Evolutionary conservation across 2,888 invertebrate species (phyloP), one percentile per base, ranked within the genome.

Genomic region (Stenodema calcarata): DNA sequence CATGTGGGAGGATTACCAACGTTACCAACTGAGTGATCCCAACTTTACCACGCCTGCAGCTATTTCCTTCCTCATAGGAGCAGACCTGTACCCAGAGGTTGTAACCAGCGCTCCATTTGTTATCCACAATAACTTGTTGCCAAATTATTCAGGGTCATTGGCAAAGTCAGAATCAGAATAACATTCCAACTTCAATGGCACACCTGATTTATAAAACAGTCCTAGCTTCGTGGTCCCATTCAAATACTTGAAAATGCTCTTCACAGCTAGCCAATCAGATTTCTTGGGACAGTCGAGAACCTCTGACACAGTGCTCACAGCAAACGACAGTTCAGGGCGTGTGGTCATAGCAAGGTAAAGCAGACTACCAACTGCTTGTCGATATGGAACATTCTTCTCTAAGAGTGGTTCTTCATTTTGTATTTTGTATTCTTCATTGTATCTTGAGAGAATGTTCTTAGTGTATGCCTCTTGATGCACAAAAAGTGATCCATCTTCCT

Each of bases 251-350:
- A 70, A 81, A 81, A 76, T n/a, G n/a, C n/a, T n/a, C n/a, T n/a
- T n/a, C n/a, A n/a, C n/a, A n/a, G n/a, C n/a, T n/a, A n/a, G n/a
- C 78, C 76, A 78, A 35, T 86, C 70, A 16, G 62, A 76, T 30
- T 79, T 50, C 47, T 30, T 23, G n/a, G 87, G 82, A 75, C 81
- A 18, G 30, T 87, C 75, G 9, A 79, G 42, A 75, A 82, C 81
- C 75, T 73, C 44, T 16, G 73, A 81, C 0, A 87, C 82, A 35
- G 42, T 23, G 14, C 82, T 87, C 14, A 82, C 87, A 44, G 81
- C 70, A 70, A 54, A 87, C 27, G 69, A 12, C 18, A 86, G 35
- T 70, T 86, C 80, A 30, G 81, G 86, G 6, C 62, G 35, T 23
- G 75, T 82, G 14, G 85, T 85, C 47, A 86, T 54, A 18, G 78